phyloP scores from a whole-genome alignment of 2,113 vertebrate species.

The Brachyistius frenatus region DNA sequence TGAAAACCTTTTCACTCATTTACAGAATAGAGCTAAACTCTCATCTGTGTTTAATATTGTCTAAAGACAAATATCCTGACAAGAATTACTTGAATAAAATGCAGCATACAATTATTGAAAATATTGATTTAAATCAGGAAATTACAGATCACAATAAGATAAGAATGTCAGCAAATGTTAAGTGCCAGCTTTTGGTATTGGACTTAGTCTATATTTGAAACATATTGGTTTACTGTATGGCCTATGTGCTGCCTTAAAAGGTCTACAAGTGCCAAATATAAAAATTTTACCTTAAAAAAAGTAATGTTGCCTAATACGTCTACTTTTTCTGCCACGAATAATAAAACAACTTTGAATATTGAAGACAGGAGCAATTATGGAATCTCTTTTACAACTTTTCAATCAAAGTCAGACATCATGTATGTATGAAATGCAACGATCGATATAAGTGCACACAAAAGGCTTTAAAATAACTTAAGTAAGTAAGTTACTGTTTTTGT shows the following conservation, averaged over 20 bases:
- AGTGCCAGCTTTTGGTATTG: neutral
- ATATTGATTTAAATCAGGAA: neutral
- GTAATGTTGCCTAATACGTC: neutral
- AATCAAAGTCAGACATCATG: neutral
- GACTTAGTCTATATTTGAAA: neutral
- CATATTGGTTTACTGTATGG: neutral
- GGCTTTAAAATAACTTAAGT: slow-evolving; percentile 8
- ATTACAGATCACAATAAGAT: no score
- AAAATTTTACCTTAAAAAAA: neutral
- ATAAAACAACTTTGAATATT: neutral
- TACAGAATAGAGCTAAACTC: neutral
- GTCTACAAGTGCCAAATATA: neutral
- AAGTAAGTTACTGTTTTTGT: slow-evolving; percentile 8
- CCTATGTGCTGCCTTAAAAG: neutral
- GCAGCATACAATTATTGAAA: neutral
- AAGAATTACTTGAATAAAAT: neutral
- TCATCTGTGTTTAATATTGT: neutral
- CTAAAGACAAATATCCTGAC: neutral
- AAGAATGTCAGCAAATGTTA: neutral
- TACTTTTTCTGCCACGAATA: neutral
- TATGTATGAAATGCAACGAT: neutral
- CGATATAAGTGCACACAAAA: slow-evolving; percentile 20
- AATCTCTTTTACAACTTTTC: neutral
- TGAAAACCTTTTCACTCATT: neutral
- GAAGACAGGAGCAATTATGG: neutral